Conservation (phyloP, 2,888 invertebrate species). For the Cremastobaeus sp. region DNA sequence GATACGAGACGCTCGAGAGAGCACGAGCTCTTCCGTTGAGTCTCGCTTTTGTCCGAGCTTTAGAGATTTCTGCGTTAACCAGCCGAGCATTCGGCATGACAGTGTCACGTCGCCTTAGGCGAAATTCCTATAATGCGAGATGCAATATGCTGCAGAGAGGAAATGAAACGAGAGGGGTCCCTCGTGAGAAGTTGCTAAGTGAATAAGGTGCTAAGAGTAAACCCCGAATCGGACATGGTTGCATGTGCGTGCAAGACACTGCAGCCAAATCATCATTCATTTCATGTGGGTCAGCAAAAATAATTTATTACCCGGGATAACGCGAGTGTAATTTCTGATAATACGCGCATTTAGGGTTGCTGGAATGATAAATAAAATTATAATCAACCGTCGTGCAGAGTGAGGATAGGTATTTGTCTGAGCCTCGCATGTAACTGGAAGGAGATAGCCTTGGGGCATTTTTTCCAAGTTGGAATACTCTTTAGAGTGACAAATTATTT, state of each 20-base stretch:
- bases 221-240: conserved; percentile 63
- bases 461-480: conserved; percentile 3
- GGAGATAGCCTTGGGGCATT: conserved; percentile 26
- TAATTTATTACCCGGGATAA: conserved; percentile 60
- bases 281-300: conserved; percentile 58
- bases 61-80: conserved; percentile 30
- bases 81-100: conserved; percentile 65
- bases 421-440: conserved; percentile 23
- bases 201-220: conserved; percentile 77
- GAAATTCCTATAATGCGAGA: conserved; percentile 75
- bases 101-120: conserved; percentile 76
- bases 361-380: conserved; percentile 61
- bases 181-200: conserved; percentile 76
- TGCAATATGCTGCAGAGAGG: conserved; percentile 68
- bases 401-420: conserved; percentile 45
- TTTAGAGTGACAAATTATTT: conserved; percentile 19
- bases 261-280: conserved; percentile 58
- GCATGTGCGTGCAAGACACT: conserved; percentile 45
- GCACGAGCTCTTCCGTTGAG: conserved; percentile 58
- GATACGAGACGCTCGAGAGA: conserved; percentile 67
- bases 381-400: conserved; percentile 51
- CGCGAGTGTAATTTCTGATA: conserved; percentile 59
- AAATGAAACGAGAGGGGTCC: conserved; percentile 66
- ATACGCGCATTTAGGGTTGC: conserved; percentile 57
- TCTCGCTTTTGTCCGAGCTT: conserved; percentile 27